These are phyloP conservation scores for Tholera decimalis DNA, from an alignment of 2,888 invertebrate species.

Conservation along the genomic window DNA sequence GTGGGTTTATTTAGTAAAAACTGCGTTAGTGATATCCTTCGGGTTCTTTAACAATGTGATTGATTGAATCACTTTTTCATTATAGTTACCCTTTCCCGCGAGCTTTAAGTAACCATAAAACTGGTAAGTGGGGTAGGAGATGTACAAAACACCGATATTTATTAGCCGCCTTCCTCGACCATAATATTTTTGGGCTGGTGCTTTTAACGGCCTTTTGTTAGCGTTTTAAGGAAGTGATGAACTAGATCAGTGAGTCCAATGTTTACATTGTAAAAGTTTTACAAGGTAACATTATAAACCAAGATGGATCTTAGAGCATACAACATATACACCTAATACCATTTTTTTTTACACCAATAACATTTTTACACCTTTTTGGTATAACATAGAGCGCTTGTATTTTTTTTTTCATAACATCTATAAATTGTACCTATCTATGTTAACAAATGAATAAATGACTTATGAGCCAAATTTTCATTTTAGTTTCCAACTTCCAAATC, in stretches of 20 bases:
- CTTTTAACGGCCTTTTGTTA: background rate
- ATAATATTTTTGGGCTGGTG: background rate
- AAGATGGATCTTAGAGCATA: too few species aligned
- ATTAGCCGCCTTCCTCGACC: background rate
- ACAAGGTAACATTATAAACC: too few species aligned
- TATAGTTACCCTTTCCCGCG: background rate
- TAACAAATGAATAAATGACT: too few species aligned
- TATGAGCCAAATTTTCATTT: too few species aligned
- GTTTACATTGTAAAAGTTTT: too few species aligned
- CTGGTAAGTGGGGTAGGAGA: slow-evolving; percentile 6
- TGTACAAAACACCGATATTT: slow-evolving; percentile 7
- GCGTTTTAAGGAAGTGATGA: background rate
- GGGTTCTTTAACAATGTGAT: slow-evolving; percentile 34
- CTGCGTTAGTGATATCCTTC: slow-evolving; percentile 11
- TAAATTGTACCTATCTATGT: too few species aligned
- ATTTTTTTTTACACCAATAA: too few species aligned
- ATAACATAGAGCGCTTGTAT: too few species aligned
- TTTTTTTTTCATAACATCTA: too few species aligned
- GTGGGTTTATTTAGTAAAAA: slow-evolving; percentile 9
- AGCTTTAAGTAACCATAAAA: slow-evolving; percentile 16
- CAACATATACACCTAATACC: too few species aligned
- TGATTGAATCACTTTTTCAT: slow-evolving; percentile 30
- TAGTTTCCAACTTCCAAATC: too few species aligned
- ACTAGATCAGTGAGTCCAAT: background rate
- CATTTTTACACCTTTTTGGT: too few species aligned